Conservation (phyloP, 2,888 invertebrate species). For the Osmoderma eremita region DNA sequence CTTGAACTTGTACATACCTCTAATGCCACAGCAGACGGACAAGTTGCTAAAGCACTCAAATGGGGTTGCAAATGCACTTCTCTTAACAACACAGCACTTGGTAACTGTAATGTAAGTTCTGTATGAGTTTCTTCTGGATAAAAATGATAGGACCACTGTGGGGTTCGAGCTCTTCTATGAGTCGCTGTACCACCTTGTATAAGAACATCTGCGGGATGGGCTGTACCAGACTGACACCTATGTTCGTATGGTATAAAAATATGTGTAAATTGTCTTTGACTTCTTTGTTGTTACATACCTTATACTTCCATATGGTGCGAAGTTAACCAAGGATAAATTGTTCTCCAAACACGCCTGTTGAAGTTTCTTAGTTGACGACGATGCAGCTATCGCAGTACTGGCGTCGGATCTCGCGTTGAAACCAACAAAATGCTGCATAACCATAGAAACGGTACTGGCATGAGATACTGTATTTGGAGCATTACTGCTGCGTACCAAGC, state of each 20-base stretch:
- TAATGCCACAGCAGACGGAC: conserved; percentile 88
- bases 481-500: conserved; percentile 79
- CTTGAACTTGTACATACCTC: conserved; percentile 67
- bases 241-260: conserved; percentile 24
- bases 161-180: conserved; percentile 84
- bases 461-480: conserved; percentile 72
- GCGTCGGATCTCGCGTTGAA: conserved; percentile 61
- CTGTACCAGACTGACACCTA: conserved; percentile 67
- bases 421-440: conserved; percentile 73
- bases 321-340: conserved; percentile 84
- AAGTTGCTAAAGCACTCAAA: conserved; percentile 83
- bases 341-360: conserved; percentile 70
- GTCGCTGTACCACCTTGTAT: conserved; percentile 79
- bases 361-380: conserved; percentile 58
- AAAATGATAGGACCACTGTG: conserved; percentile 97
- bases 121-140: conserved; percentile 90
- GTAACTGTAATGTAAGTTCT: conserved; percentile 85
- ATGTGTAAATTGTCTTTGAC: background rate
- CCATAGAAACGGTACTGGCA: conserved; percentile 65
- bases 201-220: conserved; percentile 89
- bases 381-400: conserved; percentile 56
- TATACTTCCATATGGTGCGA: conserved; percentile 84
- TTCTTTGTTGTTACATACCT: conserved; percentile 47
- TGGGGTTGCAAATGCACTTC: conserved; percentile 91
- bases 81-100: conserved; percentile 86